Evolutionary conservation across 1,140 invertebrate genomes (phyloP).

Genomic region (Phymorhynchus buccinoides): DNA sequence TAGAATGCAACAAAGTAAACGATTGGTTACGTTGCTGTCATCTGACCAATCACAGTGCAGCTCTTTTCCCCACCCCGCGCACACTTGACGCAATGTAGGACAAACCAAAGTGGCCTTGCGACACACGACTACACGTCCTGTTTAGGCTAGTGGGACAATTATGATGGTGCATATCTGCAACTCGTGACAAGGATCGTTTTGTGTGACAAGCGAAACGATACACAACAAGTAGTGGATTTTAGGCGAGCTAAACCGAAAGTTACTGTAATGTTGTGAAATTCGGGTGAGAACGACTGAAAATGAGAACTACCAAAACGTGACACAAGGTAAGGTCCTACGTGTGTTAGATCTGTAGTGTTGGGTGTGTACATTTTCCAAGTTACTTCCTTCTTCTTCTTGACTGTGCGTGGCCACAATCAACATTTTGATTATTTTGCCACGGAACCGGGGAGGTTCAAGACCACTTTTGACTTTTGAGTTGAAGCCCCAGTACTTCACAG

Average conservation of each 20-base stretch:
- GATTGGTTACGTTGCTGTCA: neutral
- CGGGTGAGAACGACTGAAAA: neutral
- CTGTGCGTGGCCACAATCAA: neutral
- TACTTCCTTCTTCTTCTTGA: neutral
- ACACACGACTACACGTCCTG: neutral
- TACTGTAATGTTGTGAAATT: neutral
- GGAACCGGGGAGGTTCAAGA: too few relatives aligned
- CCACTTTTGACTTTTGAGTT: too few relatives aligned
- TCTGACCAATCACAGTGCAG: neutral
- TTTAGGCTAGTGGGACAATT: too few relatives aligned
- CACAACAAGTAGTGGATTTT: neutral
- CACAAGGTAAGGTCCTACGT: too few relatives aligned
- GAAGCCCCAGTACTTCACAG: too few relatives aligned
- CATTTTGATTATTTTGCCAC: too few relatives aligned
- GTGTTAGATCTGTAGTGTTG: too few relatives aligned
- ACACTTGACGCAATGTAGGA: too few relatives aligned
- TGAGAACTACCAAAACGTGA: neutral
- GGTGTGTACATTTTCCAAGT: too few relatives aligned
- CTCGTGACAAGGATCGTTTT: neutral
- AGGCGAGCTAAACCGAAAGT: neutral
- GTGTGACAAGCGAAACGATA: neutral
- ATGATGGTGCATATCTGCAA: neutral
- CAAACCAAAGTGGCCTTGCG: too few relatives aligned
- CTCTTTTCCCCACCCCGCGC: neutral
- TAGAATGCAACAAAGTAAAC: neutral